Percentiles rank a stretch among this genome's conserved stretches.
phyloP scores from a whole-genome alignment of 2,888 invertebrate species.

The Dysmachus trigonus region DNA sequence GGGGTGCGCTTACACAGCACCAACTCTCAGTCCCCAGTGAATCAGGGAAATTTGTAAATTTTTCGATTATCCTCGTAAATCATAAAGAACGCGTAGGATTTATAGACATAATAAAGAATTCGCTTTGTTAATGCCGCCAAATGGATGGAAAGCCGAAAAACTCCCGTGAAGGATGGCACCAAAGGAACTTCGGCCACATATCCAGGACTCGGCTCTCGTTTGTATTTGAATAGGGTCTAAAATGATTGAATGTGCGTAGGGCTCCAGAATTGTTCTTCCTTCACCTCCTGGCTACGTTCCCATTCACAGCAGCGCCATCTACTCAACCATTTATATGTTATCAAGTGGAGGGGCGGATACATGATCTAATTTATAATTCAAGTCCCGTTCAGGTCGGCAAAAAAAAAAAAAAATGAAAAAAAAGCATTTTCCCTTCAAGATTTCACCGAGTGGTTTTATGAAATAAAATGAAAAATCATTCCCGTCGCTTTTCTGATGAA shows the following conservation, averaged over 20 bases:
- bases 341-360: not conserved
- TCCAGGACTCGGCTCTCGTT: not conserved
- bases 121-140: constrained; percentile 1
- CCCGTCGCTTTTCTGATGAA: constrained; percentile 31
- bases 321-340: constrained; percentile 9
- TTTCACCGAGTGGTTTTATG: constrained; percentile 21
- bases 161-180: not conserved
- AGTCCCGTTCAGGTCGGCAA: not conserved
- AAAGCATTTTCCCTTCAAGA: constrained; percentile 16
- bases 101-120: not conserved
- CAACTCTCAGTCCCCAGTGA: not conserved
- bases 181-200: not conserved
- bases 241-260: not conserved
- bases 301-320: not conserved
- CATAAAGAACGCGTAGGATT: not conserved
- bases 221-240: constrained; percentile 16
- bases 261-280: not conserved
- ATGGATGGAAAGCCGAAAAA: not conserved
- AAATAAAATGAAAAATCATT: constrained; percentile 39
- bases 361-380: constrained; percentile 37
- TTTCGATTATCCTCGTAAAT: constrained; percentile 1
- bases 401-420: too few relatives aligned
- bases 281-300: not conserved
- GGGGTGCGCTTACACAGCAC: not conserved
- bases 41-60: not conserved